A percentile compares a stretch with the other conserved stretches of the same genome.
phyloP scores from a whole-genome alignment of 2,888 invertebrate species.

The Tuberolachnus salignus region DNA sequence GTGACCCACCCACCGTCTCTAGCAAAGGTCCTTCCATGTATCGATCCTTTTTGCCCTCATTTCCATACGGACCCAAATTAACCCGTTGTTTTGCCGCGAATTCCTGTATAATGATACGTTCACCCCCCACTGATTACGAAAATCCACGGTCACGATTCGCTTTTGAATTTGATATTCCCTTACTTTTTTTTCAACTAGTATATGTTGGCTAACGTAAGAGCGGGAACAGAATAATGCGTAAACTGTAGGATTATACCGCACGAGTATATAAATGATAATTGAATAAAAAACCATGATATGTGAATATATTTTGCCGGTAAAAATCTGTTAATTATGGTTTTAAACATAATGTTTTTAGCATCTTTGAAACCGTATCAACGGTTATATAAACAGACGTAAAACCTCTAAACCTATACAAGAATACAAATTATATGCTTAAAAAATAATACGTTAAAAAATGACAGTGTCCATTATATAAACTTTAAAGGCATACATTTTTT shows the following conservation, averaged over 20 bases:
- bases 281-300: neutral
- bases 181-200: constrained; percentile 45
- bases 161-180: constrained; percentile 28
- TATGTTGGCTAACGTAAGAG: neutral
- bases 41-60: constrained; percentile 51
- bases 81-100: constrained; percentile 53
- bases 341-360: neutral
- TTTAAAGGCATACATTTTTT: no score
- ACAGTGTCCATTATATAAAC: no score
- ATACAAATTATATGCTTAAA: no score
- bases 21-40: constrained; percentile 55
- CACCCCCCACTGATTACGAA: neutral
- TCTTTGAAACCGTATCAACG: neutral
- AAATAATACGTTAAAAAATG: no score
- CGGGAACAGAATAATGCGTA: neutral
- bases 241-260: constrained; percentile 8
- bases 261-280: neutral
- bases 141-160: constrained; percentile 13
- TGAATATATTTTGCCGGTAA: neutral
- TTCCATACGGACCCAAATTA: constrained; percentile 53
- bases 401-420: no score
- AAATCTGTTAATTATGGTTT: neutral
- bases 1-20: constrained; percentile 47
- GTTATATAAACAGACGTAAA: no score
- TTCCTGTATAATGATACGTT: constrained; percentile 52